Evolutionary conservation across 2,113 vertebrate genomes (phyloP), one percentile per base, ranked within the genome.

Genomic region (Gopherus evgoodei): DNA sequence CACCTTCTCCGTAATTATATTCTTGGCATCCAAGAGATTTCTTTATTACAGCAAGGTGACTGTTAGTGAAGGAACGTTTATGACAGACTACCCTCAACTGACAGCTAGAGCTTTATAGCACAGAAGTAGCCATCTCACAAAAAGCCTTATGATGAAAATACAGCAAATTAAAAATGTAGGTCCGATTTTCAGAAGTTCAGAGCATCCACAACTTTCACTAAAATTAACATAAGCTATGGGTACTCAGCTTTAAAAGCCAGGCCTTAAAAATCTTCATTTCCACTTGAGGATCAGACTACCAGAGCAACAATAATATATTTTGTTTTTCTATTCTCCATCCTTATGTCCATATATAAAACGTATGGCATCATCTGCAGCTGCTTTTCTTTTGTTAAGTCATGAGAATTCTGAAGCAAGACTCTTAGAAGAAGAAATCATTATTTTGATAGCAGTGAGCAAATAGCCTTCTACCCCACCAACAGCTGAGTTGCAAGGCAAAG

Each of bases 361-460:
- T 29, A 76, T 31, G 75, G 42, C 54, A 86, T 87, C 54, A 76
- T 6, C 47, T 90, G 53, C 10, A 94, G 92, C 31, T 69, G 59
- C n/a, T 56, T 95, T 83, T 89, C 84, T 86, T 87, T 84, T 85
- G 29, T 8, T 59, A 17, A 90, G 84, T 81, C 83, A 81, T 1
- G 4, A 94, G 84, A 35, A 38, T 24, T 91, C 25, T 31, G 10
- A 44, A 59, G 25, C 54, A 57, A 83, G 38, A 25, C 38, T 83
- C 81, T 21, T 84, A 92, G 90, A 91, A 91, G 83, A 38, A 89
- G 80, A 91, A 47, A 42, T 59, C 35, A 87, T 2, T 91, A 53
- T 92, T 95, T 87, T 90, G 94, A 86, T 76, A 94, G 87, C 82
- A 96, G 35, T 1, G 17, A 84, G 65, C 54, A 89, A 93, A 54